Base-by-base conservation (phyloP, 2,888 invertebrate genomes). In the Nomada ferruginata region DNA sequence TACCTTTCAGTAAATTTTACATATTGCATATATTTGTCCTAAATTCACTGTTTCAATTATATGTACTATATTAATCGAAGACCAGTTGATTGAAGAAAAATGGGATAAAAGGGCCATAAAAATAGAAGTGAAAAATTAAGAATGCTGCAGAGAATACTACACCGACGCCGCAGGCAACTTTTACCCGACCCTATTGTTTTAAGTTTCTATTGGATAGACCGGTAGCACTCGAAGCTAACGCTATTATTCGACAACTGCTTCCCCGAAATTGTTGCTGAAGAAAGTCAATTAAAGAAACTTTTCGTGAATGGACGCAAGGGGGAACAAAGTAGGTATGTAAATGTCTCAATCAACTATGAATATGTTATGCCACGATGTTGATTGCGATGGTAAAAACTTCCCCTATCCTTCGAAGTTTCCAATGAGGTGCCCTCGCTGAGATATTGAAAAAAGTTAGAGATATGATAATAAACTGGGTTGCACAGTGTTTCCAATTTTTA, bases 311-410 rank as follows among this genome's bases (percentile, higher is more conserved):
- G 18, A 75, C 1, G 60, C 26, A 52, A 68, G 68, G 18, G 60
- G 15, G 66, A 47, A 53, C 52, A 3, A 50, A 68, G 68, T 50
- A 60, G 23, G 68, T 75, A 75, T 60, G 68, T 59, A 52, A 75
- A 75, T 60, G 2, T 9, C n/a, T n/a, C 66, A 26, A 44, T 36
- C 15, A 29, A 18, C 52, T 60, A 52, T 68, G 60, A 74, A 75
- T 44, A 74, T 59, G 52, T 75, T 60, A 26, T 15, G 7, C 23
- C 50, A 68, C 50, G 47, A 69, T 57, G 59, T n/a, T 23, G 26
- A 71, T 71, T 23, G 42, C 9, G 36, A n/a, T 20, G 13, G 23
- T 50, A 29, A 59, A 69, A 69, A 47, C 44, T 42, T 42, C 5
- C 47, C 15, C 26, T 11, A 57, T 60, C 26, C 53, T 29, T 42